Evolutionary conservation across 2,888 invertebrate genomes (phyloP), one percentile per base, ranked within the genome.

Genomic region (Eupithecia exiguata): DNA sequence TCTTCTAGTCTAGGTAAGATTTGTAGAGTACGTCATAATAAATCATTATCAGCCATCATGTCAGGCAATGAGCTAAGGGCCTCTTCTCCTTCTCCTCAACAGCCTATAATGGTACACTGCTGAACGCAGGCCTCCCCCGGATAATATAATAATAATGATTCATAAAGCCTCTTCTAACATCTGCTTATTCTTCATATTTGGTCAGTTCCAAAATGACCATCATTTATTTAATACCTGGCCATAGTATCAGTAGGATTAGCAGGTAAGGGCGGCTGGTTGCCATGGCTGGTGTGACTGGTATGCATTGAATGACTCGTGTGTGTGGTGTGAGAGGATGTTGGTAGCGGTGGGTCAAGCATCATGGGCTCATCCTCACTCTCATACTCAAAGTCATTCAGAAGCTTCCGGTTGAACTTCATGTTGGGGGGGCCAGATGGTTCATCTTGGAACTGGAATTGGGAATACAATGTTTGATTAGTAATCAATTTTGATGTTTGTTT

Each of bases 321-420:
- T 7, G 76, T 75, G 46, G 70, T 66, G 80, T 79, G 83, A 21
- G 72, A 75, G 68, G 77, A 75, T 72, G 87, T 76, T 36, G 82
- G 81, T 70, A 84, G 85, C 0, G 82, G 80, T 0, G 80, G 77
- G 66, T 82, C 90, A 14, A 96, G 79, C 0, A 84, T 81, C 1
- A 85, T 84, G 0, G 97, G 96, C n/a, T 98, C 98, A 72, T 98
- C 98, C 78, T 98, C 98, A 82, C 98, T 98, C 72, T 97, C 98
- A 87, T 98, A 98, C 90, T 98, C 98, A 89, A 98, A 98, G 91
- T 98, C 93, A 21, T 94, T 95, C 36, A 98, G 92, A 21, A 98
- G 91, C 87, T 98, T 98, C 85, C 97, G 96, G 88, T 97, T 97
- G 89, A 97, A 97, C 87, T 97, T 97, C 6, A 97, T 95, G 1